These are phyloP conservation scores for Lepisosteus oculatus DNA, from an alignment of 2,113 vertebrate species.

Conservation along the genomic window DNA sequence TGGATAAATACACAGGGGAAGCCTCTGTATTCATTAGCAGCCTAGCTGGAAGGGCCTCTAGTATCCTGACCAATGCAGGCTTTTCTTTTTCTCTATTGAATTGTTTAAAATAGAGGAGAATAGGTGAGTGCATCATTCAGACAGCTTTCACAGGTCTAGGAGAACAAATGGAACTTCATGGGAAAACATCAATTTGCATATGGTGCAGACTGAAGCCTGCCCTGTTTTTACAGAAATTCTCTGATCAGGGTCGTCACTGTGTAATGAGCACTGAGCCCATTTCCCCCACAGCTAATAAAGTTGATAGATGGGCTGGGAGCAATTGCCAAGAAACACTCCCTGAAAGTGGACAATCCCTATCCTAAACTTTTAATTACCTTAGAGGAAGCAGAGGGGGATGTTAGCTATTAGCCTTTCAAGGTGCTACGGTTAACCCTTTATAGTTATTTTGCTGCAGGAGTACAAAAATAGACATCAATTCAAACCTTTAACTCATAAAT, in stretches of 20 bases:
- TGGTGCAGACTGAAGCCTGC: constrained; percentile 22
- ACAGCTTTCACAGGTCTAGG: constrained; percentile 1
- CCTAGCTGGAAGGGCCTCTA: too few relatives aligned
- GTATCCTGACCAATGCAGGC: background rate
- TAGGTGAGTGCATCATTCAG: background rate
- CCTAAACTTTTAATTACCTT: constrained; percentile 3
- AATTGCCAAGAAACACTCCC: background rate
- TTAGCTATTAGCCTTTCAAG: too few relatives aligned
- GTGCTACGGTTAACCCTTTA: background rate
- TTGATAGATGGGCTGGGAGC: constrained; percentile 14
- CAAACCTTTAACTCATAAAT: too few relatives aligned
- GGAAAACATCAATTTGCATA: constrained; percentile 31
- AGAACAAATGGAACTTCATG: constrained; percentile 10
- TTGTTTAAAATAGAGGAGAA: background rate
- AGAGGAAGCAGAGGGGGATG: background rate
- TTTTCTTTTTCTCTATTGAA: too few relatives aligned
- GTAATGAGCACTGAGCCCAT: constrained; percentile 16
- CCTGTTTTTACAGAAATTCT: constrained; percentile 15
- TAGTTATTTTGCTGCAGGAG: too few relatives aligned
- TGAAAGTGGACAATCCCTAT: background rate
- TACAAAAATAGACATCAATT: too few relatives aligned
- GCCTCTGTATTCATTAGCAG: too few relatives aligned
- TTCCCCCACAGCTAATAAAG: background rate
- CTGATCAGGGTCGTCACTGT: constrained; percentile 10
- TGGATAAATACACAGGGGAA: too few relatives aligned